Base-by-base conservation (phyloP, 2,113 vertebrate species). In the Andinoacara biseriatus region DNA sequence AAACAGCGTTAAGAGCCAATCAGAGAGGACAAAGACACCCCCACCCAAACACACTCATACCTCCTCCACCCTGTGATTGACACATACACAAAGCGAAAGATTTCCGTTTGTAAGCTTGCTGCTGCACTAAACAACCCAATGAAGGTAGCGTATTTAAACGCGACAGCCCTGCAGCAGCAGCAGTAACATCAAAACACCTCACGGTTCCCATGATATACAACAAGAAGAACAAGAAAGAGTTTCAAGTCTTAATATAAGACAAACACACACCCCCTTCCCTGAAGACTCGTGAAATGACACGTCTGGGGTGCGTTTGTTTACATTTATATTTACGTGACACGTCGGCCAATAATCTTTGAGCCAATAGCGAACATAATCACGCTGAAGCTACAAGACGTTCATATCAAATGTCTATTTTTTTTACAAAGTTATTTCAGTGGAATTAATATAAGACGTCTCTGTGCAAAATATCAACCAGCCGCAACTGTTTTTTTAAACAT, bases 231-330 rank as follows among this genome's bases (percentile, higher is more conserved):
- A 22, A 46, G 17, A 67, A 26, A 5, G 22, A 29, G 15, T 67
- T 67, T 67, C 59, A 76, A 20, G 40, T 29, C 31, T 18, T 0
- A 31, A 1, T 14, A 43, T 52, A 76, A 82, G 76, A 3, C 22
- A 80, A 86, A 67, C 79, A 57, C 17, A 82, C 18, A 26, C 26
- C 26, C 20, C 33, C 24, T 17, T 14, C 26, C 29, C 8, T n/a
- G 24, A 7, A 31, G 17, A 76, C 77, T 59, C 6, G 63, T 58
- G 83, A 77, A n/a, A 57, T n/a, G 54, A 85, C 75, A 49, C 7
- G 80, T 69, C 80, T 75, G 5, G 58, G 83, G 76, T 56, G 82
- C 79, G 92, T 92, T 93, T 94, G 92, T 94, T 95, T 92, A 94
- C 93, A 91, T 85, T 80, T 26, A 43, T 85, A 88, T 94, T 89